Base-by-base conservation (phyloP, 1,140 invertebrate species). In the Drosophila repleta region DNA sequence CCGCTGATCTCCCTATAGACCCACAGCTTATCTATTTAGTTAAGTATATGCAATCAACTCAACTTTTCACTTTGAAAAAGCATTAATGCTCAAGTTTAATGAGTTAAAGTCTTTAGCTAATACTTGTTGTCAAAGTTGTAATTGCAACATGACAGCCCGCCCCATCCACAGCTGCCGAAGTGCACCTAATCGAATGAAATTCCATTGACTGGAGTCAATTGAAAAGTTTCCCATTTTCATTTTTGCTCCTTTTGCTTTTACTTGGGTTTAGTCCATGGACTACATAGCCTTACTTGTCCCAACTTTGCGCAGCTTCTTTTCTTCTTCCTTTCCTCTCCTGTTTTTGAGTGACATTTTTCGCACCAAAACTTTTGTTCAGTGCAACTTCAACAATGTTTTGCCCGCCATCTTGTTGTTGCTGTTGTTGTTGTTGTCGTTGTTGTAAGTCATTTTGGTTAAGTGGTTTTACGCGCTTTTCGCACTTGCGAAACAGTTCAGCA, bases 301-400 rank as follows among this genome's bases (percentile, higher is more conserved):
- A 73, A 74, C 35, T 70, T 80, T 64, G 58, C n/a, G n/a, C n/a
- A n/a, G n/a, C 49, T 63, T 65, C 45, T 67, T 80, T 64, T 63
- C 49, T 66, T 65, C 41, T 79, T 75, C 29, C 7, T n/a, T 63
- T 76, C 24, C 29, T 52, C 53, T 62, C 8, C 63, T 80, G 80
- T 53, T 49, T 51, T 67, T 67, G 80, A 82, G 65, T 82, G 79
- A 79, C 79, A 82, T 55, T 79, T 79, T 82, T 67, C 71, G 62
- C 70, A 77, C 79, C 57, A 37, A 83, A 82, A 83, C 46, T 78
- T 82, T 60, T 68, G 35, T 18, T 37, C 52, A 45, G 7, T 20
- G 32, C 70, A 75, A 73, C 29, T 53, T 56, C 29, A 55, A 67
- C 41, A 60, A 57, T n/a, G 29, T 63, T 49, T 64, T 29, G 62